Conservation (phyloP, 23 tunicate species). For the Ascidia mentula region DNA sequence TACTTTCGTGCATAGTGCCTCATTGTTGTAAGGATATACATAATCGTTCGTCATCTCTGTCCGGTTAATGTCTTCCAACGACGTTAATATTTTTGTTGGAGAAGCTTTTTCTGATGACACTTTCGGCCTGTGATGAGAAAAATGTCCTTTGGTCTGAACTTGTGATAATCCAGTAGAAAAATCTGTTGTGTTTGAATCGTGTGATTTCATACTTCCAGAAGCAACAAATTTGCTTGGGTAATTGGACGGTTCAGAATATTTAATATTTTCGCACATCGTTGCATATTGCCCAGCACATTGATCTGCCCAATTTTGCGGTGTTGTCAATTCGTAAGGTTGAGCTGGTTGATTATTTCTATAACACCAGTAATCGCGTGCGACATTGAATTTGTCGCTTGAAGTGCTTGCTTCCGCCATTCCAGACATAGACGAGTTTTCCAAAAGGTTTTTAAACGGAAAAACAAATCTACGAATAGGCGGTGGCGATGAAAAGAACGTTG, state of each 20-base stretch:
- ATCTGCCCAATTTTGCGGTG: neutral
- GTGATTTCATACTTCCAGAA: neutral
- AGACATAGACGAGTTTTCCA: slow-evolving; percentile 5
- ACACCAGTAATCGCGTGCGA: neutral
- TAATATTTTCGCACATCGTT: too few species aligned
- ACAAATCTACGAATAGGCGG: slow-evolving; percentile 69
- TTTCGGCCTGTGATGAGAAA: neutral
- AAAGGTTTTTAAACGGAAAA: slow-evolving; percentile 53
- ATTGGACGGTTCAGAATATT: neutral
- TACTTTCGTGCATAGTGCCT: neutral
- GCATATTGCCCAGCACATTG: neutral
- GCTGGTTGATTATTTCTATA: neutral
- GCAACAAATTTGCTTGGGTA: neutral
- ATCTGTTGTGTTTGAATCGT: neutral
- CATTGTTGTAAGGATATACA: neutral
- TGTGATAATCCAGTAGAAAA: neutral
- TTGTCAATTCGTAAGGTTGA: neutral
- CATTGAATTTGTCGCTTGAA: neutral
- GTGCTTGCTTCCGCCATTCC: neutral
- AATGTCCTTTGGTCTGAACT: neutral
- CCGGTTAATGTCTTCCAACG: neutral
- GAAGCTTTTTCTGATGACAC: neutral
- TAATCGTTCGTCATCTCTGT: neutral
- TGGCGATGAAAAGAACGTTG: slow-evolving; percentile 27
- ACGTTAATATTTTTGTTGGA: neutral